Evolutionary conservation across 2,888 invertebrate genomes (phyloP).

Genomic region (Watsonalla binaria): DNA sequence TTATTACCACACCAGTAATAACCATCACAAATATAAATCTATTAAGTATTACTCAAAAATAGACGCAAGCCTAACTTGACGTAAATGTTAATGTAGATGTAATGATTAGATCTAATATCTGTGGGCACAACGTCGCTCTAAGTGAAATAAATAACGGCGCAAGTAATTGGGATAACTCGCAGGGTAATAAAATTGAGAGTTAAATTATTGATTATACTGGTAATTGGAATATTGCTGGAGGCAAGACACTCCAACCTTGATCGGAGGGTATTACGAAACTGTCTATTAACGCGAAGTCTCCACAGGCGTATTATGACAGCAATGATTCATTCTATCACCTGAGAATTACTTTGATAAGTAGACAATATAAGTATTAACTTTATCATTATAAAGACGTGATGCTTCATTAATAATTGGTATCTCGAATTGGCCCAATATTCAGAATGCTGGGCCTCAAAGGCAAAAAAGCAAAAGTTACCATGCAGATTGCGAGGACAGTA

Average conservation of each 20-base stretch:
- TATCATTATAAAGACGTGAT: too few relatives aligned
- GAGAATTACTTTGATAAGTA: neutral
- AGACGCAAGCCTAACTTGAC: neutral
- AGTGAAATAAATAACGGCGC: slow-evolving; percentile 17
- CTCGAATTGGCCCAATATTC: too few relatives aligned
- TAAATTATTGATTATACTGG: slow-evolving; percentile 1
- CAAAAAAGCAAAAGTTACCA: too few relatives aligned
- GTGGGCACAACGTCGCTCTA: slow-evolving; percentile 7
- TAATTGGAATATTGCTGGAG: slow-evolving; percentile 3
- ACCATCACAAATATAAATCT: slow-evolving; percentile 12
- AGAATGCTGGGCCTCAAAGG: too few relatives aligned
- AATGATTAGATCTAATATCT: slow-evolving; percentile 4
- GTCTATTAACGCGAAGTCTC: slow-evolving; percentile 4
- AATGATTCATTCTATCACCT: neutral
- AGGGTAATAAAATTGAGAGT: slow-evolving; percentile 12
- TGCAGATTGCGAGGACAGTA: too few relatives aligned
- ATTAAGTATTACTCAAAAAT: neutral
- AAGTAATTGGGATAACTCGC: slow-evolving; percentile 17
- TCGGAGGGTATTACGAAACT: slow-evolving; percentile 9
- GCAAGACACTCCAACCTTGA: slow-evolving; percentile 8
- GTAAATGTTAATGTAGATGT: slow-evolving; percentile 1
- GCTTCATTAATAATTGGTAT: too few relatives aligned
- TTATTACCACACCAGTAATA: slow-evolving; percentile 4
- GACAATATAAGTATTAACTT: neutral
- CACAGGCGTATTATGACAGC: neutral